Evolutionary conservation across 2,888 invertebrate genomes (phyloP).

Genomic region (Synanthedon tipuliformis): DNA sequence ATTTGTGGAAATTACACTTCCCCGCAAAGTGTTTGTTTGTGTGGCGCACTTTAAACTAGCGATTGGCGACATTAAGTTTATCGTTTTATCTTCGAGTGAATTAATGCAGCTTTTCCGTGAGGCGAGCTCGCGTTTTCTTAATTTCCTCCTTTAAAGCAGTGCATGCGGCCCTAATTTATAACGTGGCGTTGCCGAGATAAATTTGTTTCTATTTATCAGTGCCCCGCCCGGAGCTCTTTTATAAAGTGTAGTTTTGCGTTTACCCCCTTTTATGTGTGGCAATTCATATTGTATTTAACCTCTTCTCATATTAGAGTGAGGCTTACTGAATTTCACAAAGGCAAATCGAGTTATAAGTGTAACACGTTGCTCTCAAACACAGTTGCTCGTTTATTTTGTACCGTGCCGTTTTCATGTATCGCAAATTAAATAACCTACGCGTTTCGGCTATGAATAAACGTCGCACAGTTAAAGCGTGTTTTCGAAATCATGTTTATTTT

Average conservation of each 20-base stretch:
- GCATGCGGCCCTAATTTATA: slow-evolving; percentile 44
- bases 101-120: slow-evolving; percentile 31
- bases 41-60: slow-evolving; percentile 18
- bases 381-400: slow-evolving; percentile 48
- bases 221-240: slow-evolving; percentile 14
- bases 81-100: slow-evolving; percentile 9
- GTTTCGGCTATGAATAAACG: slow-evolving; percentile 44
- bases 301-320: slow-evolving; percentile 41
- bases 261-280: slow-evolving; percentile 12
- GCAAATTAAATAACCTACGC: slow-evolving; percentile 56
- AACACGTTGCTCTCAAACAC: slow-evolving; percentile 39
- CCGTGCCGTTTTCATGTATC: slow-evolving; percentile 48
- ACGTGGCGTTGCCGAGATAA: slow-evolving; percentile 40
- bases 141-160: slow-evolving; percentile 36
- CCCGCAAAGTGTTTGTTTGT: slow-evolving; percentile 17
- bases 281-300: slow-evolving; percentile 53
- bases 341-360: slow-evolving; percentile 60
- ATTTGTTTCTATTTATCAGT: slow-evolving; percentile 41
- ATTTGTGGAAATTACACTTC: slow-evolving; percentile 54
- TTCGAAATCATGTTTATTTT: too few species aligned
- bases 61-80: neutral
- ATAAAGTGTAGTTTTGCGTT: neutral
- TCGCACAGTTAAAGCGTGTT: neutral
- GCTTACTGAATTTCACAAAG: slow-evolving; percentile 52
- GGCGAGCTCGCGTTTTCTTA: slow-evolving; percentile 36